phyloP scores from a whole-genome alignment of 1,140 invertebrate species.

The Anastrepha ludens region DNA sequence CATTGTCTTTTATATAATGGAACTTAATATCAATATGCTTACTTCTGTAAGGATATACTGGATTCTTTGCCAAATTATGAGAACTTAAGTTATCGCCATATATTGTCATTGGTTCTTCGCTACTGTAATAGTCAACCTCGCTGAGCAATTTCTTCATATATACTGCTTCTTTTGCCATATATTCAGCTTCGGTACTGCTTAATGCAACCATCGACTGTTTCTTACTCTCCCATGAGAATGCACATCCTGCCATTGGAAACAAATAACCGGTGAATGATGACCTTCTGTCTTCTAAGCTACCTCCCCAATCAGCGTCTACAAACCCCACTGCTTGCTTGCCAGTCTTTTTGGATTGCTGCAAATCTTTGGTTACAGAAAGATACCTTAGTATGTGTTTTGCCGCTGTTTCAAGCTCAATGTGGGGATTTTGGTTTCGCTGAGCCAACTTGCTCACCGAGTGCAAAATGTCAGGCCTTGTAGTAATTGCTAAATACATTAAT shows the following conservation, averaged over 20 bases:
- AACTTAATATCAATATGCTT: conserved; percentile 66
- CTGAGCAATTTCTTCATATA: conserved; percentile 53
- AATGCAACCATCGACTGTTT: conserved; percentile 58
- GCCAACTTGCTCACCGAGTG: conserved; percentile 67
- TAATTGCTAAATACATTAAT: conserved; percentile 70
- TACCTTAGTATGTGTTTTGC: conserved; percentile 56
- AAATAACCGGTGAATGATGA: conserved; percentile 57
- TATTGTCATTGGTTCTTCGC: neutral
- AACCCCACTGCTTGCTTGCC: conserved; percentile 55
- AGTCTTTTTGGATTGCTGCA: conserved; percentile 50
- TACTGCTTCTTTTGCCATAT: conserved; percentile 59
- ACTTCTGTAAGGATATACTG: conserved; percentile 60
- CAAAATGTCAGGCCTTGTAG: conserved; percentile 72
- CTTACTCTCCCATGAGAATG: conserved; percentile 60
- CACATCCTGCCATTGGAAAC: conserved; percentile 56
- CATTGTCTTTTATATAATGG: conserved; percentile 56
- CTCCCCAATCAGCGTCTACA: conserved; percentile 66
- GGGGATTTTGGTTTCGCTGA: conserved; percentile 63
- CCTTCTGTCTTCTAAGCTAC: conserved; percentile 64
- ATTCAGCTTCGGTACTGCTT: conserved; percentile 60
- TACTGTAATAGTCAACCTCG: conserved; percentile 51
- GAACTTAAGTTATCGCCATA: conserved; percentile 62
- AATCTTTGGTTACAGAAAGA: conserved; percentile 41
- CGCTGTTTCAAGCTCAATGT: conserved; percentile 60
- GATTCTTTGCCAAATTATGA: conserved; percentile 60